phyloP scores from a whole-genome alignment of 92 coral and sea anemone genomes.

The Umimayanthus kanabou region DNA sequence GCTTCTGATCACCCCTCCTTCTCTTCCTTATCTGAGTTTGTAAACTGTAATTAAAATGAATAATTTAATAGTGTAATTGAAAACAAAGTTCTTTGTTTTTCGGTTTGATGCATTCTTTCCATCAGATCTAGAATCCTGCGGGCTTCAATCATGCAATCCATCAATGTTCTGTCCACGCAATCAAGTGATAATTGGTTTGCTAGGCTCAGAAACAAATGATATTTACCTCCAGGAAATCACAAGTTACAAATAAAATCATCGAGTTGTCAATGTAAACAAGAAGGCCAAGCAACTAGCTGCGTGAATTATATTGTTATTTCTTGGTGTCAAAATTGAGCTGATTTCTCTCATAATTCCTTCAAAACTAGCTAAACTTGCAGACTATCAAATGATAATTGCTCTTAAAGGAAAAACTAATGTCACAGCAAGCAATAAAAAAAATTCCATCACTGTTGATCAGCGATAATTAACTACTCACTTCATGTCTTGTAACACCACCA shows the following conservation, averaged over 20 bases:
- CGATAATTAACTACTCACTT: background rate
- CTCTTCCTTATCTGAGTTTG: too few relatives aligned
- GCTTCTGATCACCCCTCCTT: too few relatives aligned
- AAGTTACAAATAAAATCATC: background rate
- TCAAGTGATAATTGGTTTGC: too few relatives aligned
- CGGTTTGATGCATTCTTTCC: too few relatives aligned
- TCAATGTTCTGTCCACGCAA: too few relatives aligned
- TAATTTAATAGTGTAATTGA: too few relatives aligned
- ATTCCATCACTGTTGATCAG: background rate
- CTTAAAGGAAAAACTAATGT: background rate
- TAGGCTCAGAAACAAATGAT: background rate
- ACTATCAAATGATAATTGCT: background rate
- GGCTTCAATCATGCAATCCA: too few relatives aligned
- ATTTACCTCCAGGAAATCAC: background rate
- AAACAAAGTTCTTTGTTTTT: too few relatives aligned
- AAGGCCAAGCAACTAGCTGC: background rate
- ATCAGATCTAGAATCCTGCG: too few relatives aligned
- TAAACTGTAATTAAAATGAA: too few relatives aligned
- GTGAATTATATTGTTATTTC: too few relatives aligned
- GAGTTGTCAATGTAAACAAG: background rate
- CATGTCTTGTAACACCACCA: background rate
- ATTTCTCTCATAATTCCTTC: background rate
- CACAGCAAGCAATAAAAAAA: background rate
- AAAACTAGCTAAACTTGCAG: background rate
- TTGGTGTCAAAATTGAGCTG: background rate